Evolutionary conservation across 2,113 vertebrate genomes (phyloP).

Genomic region (Indri indri): DNA sequence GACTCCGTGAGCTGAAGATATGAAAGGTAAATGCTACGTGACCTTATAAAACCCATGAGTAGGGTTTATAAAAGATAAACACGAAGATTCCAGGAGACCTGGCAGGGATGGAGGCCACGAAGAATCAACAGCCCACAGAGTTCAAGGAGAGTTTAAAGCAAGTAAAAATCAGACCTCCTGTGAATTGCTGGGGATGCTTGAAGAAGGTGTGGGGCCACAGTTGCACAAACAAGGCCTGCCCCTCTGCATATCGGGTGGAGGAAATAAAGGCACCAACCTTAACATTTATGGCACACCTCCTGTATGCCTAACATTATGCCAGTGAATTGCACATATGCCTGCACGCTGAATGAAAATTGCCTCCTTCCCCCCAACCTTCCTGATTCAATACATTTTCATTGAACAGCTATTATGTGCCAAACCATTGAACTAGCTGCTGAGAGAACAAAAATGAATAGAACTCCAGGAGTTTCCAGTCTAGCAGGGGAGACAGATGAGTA

Average conservation of each 20-base stretch:
- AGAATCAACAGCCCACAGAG: not conserved
- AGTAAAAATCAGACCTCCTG: not conserved
- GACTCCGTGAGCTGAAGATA: not conserved
- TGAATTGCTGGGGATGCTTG: not conserved
- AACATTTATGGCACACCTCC: not conserved
- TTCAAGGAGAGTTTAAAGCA: constrained; percentile 42
- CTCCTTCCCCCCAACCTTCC: not conserved
- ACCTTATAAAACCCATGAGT: constrained; percentile 15
- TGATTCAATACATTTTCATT: not conserved
- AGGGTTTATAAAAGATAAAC: constrained; percentile 42
- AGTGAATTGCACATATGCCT: fast-evolving
- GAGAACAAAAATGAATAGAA: constrained; percentile 12
- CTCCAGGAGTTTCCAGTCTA: not conserved
- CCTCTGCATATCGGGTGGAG: not conserved
- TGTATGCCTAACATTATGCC: not conserved
- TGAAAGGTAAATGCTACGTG: constrained; percentile 8
- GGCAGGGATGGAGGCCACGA: not conserved
- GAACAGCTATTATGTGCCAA: constrained; percentile 20
- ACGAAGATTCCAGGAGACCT: constrained; percentile 40
- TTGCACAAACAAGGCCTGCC: not conserved
- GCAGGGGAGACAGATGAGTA: not conserved
- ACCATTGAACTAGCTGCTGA: not conserved
- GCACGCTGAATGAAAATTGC: not conserved
- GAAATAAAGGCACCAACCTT: not conserved
- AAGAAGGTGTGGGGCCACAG: not conserved